phyloP scores from a whole-genome alignment of 1,140 invertebrate species.

The Pemphigus obesinymphae region DNA sequence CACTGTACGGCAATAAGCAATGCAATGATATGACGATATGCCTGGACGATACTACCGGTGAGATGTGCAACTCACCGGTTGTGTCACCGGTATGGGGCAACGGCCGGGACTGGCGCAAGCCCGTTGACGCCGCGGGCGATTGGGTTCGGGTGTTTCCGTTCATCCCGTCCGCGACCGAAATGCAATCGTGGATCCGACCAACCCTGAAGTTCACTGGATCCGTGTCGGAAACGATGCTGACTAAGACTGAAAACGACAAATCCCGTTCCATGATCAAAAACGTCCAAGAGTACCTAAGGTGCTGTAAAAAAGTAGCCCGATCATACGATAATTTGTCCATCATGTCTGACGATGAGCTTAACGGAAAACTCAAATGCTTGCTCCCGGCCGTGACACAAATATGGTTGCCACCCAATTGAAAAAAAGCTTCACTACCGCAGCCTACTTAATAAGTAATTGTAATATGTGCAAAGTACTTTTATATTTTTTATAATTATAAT shows the following conservation, averaged over 20 bases:
- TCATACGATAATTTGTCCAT: background rate
- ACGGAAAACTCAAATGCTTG: conserved; percentile 41
- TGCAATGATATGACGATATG: no score
- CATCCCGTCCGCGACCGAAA: conserved; percentile 44
- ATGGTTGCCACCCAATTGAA: conserved; percentile 43
- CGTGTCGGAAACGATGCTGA: background rate
- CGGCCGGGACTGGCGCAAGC: conserved; percentile 58
- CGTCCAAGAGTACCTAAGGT: conserved; percentile 12
- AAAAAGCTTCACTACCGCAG: no score
- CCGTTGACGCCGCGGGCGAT: conserved; percentile 56
- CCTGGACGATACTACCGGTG: no score
- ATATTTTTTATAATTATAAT: no score
- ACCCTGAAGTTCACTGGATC: no score
- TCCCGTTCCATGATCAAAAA: conserved; percentile 41
- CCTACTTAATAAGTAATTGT: no score
- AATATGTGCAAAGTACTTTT: no score
- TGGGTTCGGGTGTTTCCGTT: conserved; percentile 61
- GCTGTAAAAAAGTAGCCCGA: conserved; percentile 24
- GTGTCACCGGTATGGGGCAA: conserved; percentile 56
- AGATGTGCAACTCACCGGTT: conserved; percentile 48
- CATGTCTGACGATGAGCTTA: conserved; percentile 42
- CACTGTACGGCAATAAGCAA: conserved; percentile 21
- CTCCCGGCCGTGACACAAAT: conserved; percentile 42
- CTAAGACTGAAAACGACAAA: conserved; percentile 16
- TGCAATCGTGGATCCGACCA: no score